Base-by-base conservation (phyloP, 2,888 invertebrate genomes). In the Glyphotaelius pellucidus region DNA sequence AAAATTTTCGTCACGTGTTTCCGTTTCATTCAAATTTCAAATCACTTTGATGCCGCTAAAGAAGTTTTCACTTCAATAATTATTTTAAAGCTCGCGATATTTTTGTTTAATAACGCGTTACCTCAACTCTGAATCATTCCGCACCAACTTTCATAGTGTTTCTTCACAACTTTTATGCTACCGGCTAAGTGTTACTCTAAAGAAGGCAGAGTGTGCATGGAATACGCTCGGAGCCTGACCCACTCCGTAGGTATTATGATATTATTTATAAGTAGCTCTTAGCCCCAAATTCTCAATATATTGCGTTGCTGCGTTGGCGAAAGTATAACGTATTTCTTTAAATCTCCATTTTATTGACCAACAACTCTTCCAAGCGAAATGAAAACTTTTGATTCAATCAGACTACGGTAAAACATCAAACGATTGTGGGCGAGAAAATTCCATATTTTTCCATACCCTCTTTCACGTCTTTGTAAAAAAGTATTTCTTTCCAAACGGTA, bases 131-230 rank as follows among this genome's bases (percentile, higher is more conserved):
- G 92, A 91, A 88, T 90, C 92, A 47, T 81, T 91, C 90, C 7
- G n/a, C 90, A 92, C 92, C 91, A 93, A 89, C 92, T 92, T 90
- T 84, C 85, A 89, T 93, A 93, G 92, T 92, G 92, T 93, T 92
- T 93, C 92, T 91, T 93, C 89, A 85, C 80, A 93, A 93, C 92
- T 92, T 91, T 90, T 89, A 67, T n/a, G 67, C n/a, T 67, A 67
- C 25, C 25, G 19, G 25, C 67, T 67, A 67, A 67, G 67, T 67
- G 92, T 93, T 93, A 86, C 88, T 88, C 91, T 90, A 90, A 92
- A 88, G 90, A 90, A 93, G 89, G 86, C 80, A 30, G 79, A 80
- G 92, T 92, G 92, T 93, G 92, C 85, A 90, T 86, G 80, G 91
- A 92, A 93, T 93, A 93, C 86, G 32, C 90, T 80, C 67, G 80